Evolutionary conservation across 2,797 vertebrate species (phyloP).

Genomic region (Glyptemys insculpta): DNA sequence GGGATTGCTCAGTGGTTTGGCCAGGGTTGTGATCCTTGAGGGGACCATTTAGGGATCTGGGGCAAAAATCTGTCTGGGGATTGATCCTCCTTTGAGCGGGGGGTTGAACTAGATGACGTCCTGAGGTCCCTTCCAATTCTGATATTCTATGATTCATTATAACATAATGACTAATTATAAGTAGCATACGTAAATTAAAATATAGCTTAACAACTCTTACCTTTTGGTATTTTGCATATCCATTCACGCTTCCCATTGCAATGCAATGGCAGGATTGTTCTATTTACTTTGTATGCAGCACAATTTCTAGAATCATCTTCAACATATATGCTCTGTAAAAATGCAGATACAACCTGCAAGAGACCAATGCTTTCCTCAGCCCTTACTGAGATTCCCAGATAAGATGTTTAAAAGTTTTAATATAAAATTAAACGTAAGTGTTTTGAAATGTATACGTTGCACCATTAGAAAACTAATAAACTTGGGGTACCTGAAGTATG

Average conservation of each 20-base stretch:
- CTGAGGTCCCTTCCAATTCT: too few relatives aligned
- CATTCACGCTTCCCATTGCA: constrained; percentile 92
- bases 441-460: not conserved
- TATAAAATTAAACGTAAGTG: not conserved
- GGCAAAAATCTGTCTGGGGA: too few relatives aligned
- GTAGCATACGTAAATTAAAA: not conserved
- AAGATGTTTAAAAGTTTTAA: constrained; percentile 30
- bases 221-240: constrained; percentile 95
- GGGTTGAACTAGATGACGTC: too few relatives aligned
- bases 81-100: too few relatives aligned
- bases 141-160: not conserved
- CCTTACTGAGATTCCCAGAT: not conserved
- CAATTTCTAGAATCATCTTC: constrained; percentile 89
- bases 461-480: not conserved
- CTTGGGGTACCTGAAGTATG: not conserved
- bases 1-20: too few relatives aligned
- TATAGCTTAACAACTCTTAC: constrained; percentile 72
- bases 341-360: constrained; percentile 89
- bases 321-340: constrained; percentile 88
- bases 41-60: too few relatives aligned
- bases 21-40: too few relatives aligned
- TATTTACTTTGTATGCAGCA: constrained; percentile 87
- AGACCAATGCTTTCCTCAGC: constrained; percentile 57
- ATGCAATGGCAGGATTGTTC: constrained; percentile 82
- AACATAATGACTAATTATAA: not conserved